Percentiles rank a stretch among this genome's conserved stretches.
Evolutionary conservation across 2,888 invertebrate genomes (phyloP).

Genomic region (Eristalinus sepulchralis): DNA sequence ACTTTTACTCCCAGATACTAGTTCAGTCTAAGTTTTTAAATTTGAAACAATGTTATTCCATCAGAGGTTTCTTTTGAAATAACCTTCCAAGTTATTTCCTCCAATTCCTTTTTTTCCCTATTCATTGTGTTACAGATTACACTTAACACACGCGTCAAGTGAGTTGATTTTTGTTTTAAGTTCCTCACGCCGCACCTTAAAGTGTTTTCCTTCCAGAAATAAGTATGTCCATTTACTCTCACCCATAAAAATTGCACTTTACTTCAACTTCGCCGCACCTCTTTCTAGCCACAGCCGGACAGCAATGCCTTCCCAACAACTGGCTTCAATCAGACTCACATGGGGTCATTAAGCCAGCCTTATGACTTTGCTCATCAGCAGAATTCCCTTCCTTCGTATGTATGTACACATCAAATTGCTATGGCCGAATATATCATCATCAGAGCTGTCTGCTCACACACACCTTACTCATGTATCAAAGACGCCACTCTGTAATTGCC

Average conservation of each 20-base stretch:
- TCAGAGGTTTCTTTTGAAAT: too few species aligned
- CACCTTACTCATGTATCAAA: constrained; percentile 11
- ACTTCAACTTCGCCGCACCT: neutral
- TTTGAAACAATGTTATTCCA: too few species aligned
- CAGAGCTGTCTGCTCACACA: neutral
- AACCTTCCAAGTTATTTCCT: too few species aligned
- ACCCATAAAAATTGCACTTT: neutral
- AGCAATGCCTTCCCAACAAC: neutral
- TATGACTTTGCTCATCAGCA: constrained; percentile 5
- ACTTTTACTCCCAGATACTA: too few species aligned
- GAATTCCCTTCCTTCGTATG: constrained; percentile 23
- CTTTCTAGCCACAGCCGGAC: neutral
- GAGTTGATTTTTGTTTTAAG: too few species aligned
- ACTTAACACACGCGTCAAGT: too few species aligned
- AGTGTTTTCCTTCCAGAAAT: neutral
- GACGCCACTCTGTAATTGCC: constrained; percentile 17
- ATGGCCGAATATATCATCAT: constrained; percentile 32
- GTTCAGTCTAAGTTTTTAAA: too few species aligned
- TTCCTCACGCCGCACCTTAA: too few species aligned
- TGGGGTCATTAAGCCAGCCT: constrained; percentile 35
- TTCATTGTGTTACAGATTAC: too few species aligned
- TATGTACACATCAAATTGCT: constrained; percentile 31
- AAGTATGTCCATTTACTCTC: neutral
- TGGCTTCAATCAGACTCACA: constrained; percentile 36
- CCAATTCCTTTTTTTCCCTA: too few species aligned